Conservation (phyloP, 2,888 invertebrate genomes). For the Agrochola circellaris region DNA sequence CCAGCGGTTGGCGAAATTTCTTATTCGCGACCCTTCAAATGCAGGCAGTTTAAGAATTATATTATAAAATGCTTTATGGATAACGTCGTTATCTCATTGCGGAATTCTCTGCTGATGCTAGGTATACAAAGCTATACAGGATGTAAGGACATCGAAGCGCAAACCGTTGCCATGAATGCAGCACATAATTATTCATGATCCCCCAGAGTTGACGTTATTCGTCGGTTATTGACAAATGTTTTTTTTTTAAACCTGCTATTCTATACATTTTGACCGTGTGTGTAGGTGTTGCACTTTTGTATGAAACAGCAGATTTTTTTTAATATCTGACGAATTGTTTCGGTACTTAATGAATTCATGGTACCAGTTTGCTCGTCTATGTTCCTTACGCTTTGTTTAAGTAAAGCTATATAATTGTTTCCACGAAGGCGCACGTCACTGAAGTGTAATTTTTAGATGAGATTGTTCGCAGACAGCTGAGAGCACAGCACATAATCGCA, state of each 20-base stretch:
- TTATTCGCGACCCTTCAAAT: conserved; percentile 63
- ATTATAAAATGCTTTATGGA: conserved; percentile 24
- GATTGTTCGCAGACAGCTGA: conserved; percentile 26
- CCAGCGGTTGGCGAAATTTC: conserved; percentile 57
- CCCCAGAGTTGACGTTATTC: too few species aligned
- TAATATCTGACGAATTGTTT: too few species aligned
- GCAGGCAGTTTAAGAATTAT: conserved; percentile 56
- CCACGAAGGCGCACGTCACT: neutral
- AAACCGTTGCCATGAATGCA: neutral
- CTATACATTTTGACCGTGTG: neutral
- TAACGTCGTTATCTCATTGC: conserved; percentile 12
- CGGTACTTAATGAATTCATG: neutral
- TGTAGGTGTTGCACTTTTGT: neutral
- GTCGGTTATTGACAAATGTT: neutral
- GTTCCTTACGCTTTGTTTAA: neutral
- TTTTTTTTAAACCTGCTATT: neutral
- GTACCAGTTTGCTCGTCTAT: neutral
- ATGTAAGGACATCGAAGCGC: neutral
- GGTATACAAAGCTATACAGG: neutral
- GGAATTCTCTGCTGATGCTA: conserved; percentile 14
- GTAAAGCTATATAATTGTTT: conserved; percentile 18
- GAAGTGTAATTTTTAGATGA: neutral
- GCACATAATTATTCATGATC: neutral
- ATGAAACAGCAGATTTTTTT: too few species aligned
- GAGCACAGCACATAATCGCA: conserved; percentile 31